Conservation (phyloP, 1,140 invertebrate genomes). For the Aphaenogaster ashmeadi region DNA sequence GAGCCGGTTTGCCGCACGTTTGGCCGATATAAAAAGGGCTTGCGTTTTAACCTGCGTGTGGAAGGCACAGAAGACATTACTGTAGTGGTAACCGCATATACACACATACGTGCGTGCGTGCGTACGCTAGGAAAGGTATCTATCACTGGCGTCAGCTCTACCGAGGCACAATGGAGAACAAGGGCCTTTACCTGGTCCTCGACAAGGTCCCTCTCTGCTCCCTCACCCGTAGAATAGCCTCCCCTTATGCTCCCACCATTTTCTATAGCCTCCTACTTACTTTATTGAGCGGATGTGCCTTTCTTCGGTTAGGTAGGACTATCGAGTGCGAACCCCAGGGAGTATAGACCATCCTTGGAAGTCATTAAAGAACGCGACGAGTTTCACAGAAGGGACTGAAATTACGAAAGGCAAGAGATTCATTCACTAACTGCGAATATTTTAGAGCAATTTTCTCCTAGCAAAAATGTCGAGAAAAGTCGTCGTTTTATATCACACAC, state of each 20-base stretch:
- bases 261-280: constrained; percentile 64
- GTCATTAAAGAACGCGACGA: constrained; percentile 8
- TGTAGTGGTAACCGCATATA: constrained; percentile 28
- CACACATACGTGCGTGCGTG: neutral
- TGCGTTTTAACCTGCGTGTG: constrained; percentile 3
- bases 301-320: constrained; percentile 31
- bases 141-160: constrained; percentile 83
- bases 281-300: constrained; percentile 62
- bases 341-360: constrained; percentile 18
- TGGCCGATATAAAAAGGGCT: constrained; percentile 16
- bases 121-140: constrained; percentile 72
- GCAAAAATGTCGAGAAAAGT: neutral
- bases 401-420: neutral
- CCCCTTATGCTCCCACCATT: constrained; percentile 61
- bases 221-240: constrained; percentile 6
- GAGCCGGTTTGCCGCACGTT: neutral
- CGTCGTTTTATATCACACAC: neutral
- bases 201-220: constrained; percentile 62
- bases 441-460: neutral
- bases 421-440: neutral
- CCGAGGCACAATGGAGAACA: constrained; percentile 79
- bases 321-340: constrained; percentile 7
- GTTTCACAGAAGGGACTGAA: neutral
- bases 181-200: constrained; percentile 81
- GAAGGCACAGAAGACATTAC: constrained; percentile 19